Evolutionary conservation across 2,888 invertebrate genomes (phyloP), one percentile per base, ranked within the genome.

Genomic region (Pomacea canaliculata): DNA sequence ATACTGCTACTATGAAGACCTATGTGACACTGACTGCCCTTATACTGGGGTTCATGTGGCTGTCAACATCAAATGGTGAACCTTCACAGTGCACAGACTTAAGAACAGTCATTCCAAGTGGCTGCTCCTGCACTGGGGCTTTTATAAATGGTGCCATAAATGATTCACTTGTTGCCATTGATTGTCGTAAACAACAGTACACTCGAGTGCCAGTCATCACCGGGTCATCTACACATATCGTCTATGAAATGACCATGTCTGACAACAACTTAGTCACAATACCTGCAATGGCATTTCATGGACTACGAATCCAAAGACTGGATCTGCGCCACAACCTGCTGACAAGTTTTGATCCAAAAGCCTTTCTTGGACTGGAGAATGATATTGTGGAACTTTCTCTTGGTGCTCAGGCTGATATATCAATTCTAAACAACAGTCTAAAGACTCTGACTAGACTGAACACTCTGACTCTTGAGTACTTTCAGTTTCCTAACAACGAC

Each of bases 241-340:
- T 81, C 65, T 78, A 81, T 68, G 83, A 87, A 77, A 72, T 88
- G n/a, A 84, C 85, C 37, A 80, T 88, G 51, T 83, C 78, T 63
- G 67, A 76, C 49, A 87, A 86, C 73, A 69, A 74, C n/a, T 86
- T 88, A 48, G 70, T 73, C 18, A 70, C 70, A 4, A 77, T 89
- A 10, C 82, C 82, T 56, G 71, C 76, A 16, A 68, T 78, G 71
- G 95, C 96, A 86, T 97, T 97, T 91, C 95, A 95, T 88, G 96
- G 96, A 18, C 92, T 97, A 83, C 94, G 94, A 79, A 92, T 97
- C 82, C 94, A 94, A 85, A 95, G 95, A 90, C 95, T 91, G 73
- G 96, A 95, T 88, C 92, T 97, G 86, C 96, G 96, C 91, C 95
- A 95, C 71, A 97, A 97, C 90, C 93, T 94, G 83, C 93, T 97